phyloP scores from a whole-genome alignment of 37 sponge, comb jelly and placozoan genomes.

The Beroe ovata region DNA sequence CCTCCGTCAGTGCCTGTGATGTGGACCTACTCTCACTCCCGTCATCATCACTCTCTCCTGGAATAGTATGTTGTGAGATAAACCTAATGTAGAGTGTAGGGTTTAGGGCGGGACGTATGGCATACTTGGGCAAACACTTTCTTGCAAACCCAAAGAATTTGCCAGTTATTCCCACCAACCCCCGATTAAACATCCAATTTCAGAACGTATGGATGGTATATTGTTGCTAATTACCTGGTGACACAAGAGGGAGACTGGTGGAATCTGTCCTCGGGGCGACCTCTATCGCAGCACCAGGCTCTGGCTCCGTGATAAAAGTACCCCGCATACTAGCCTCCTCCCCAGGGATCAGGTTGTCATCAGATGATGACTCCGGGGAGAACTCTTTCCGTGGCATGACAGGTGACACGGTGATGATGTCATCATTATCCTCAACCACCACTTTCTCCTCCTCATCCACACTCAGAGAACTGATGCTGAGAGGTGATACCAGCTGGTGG shows the following conservation, averaged over 20 bases:
- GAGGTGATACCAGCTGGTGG: too few relatives aligned
- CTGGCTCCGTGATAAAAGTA: neutral
- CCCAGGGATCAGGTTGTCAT: neutral
- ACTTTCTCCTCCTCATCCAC: slow-evolving; percentile 7
- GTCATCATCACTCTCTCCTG: slow-evolving; percentile 35
- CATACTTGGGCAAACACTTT: too few relatives aligned
- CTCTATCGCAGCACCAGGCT: slow-evolving; percentile 8
- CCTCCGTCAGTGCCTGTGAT: neutral
- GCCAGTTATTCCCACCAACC: too few relatives aligned
- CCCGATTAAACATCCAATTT: too few relatives aligned
- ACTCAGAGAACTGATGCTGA: neutral
- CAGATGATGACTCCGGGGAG: slow-evolving; percentile 10
- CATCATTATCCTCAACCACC: slow-evolving; percentile 37
- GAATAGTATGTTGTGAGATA: too few relatives aligned
- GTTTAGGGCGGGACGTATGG: too few relatives aligned
- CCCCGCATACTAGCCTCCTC: neutral
- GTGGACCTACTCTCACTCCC: neutral
- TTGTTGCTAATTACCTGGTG: slow-evolving; percentile 2
- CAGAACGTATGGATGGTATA: too few relatives aligned
- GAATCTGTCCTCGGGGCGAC: neutral
- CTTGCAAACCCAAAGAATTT: too few relatives aligned
- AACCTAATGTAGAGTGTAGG: too few relatives aligned
- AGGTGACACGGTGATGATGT: slow-evolving; percentile 28
- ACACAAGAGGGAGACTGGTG: neutral
- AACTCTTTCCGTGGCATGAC: slow-evolving; percentile 7